These are phyloP conservation scores for Pseudomyrmex gracilis DNA, from an alignment of 1,140 invertebrate species.

Conservation along the genomic window DNA sequence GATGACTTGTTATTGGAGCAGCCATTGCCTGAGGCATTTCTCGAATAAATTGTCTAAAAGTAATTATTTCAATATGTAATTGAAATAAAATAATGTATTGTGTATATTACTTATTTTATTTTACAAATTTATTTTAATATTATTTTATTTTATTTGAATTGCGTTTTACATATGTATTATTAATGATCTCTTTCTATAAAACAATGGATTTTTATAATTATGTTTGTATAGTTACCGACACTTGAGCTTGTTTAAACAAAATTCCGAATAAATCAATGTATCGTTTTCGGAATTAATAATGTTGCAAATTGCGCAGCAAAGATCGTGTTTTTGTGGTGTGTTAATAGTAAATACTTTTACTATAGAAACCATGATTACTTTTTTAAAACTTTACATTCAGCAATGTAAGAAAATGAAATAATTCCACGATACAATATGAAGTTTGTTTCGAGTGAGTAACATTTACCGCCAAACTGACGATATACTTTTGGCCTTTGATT, in stretches of 20 bases:
- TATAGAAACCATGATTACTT: conserved; percentile 12
- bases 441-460: neutral
- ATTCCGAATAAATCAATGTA: conserved; percentile 63
- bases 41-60: conserved; percentile 74
- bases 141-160: neutral
- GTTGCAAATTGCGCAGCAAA: conserved; percentile 69
- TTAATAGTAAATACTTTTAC: conserved; percentile 31
- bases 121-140: neutral
- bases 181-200: too few species aligned
- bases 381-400: conserved; percentile 10
- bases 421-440: neutral
- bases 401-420: neutral
- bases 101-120: neutral
- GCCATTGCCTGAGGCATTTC: conserved; percentile 70
- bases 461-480: too few species aligned
- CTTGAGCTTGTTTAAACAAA: conserved; percentile 72
- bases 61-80: neutral
- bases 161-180: too few species aligned
- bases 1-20: conserved; percentile 61
- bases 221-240: conserved; percentile 69
- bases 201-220: neutral
- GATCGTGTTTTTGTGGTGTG: conserved; percentile 59
- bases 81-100: neutral
- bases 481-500: too few species aligned
- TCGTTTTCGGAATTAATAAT: conserved; percentile 54